phyloP scores from a whole-genome alignment of 2,888 invertebrate species.

The Pseudococcus viburni region DNA sequence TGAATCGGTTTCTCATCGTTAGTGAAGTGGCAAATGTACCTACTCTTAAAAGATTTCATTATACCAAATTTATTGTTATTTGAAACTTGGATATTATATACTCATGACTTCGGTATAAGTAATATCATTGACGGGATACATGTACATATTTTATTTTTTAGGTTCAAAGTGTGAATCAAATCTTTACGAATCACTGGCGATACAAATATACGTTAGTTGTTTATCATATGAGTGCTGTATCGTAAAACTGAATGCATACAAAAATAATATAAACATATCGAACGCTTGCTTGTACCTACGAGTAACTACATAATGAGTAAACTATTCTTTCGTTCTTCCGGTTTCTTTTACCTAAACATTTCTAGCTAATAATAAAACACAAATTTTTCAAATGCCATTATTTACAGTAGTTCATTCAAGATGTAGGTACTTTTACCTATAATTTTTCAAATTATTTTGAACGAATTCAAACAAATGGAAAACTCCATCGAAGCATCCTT shows the following conservation, averaged over 20 bases:
- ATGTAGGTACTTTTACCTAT: too few relatives aligned
- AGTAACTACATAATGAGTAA: background rate
- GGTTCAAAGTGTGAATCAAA: background rate
- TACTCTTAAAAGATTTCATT: too few relatives aligned
- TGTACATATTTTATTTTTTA: too few relatives aligned
- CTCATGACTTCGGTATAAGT: too few relatives aligned
- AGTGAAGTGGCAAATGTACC: too few relatives aligned
- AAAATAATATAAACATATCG: conserved; percentile 1
- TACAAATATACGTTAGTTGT: background rate
- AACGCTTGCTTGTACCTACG: background rate
- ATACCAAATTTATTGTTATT: too few relatives aligned
- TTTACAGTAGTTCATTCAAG: background rate
- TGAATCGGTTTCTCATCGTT: too few relatives aligned
- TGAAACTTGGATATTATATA: too few relatives aligned
- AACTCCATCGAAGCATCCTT: too few relatives aligned
- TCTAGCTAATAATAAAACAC: conserved; percentile 11
- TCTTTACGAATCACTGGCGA: background rate
- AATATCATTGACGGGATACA: too few relatives aligned
- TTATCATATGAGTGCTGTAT: background rate
- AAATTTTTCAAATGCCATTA: background rate
- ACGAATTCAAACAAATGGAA: too few relatives aligned
- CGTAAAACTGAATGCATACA: background rate
- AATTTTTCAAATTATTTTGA: too few relatives aligned
- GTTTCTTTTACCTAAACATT: background rate
- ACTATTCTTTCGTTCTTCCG: conserved; percentile 4